phyloP scores from a whole-genome alignment of 2,888 invertebrate species.

The Gymnocheta viridis region DNA sequence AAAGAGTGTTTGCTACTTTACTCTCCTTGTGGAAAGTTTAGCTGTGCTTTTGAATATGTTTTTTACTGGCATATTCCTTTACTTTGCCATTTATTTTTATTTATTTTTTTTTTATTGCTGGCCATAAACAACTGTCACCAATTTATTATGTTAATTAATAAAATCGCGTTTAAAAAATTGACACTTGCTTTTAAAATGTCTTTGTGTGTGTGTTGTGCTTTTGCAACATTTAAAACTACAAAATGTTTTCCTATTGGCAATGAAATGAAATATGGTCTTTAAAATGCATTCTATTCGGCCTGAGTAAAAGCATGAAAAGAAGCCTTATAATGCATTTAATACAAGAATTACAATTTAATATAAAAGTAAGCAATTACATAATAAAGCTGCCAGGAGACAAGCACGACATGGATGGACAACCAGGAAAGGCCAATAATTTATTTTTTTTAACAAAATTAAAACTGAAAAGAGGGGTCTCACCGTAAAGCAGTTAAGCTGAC shows the following conservation, averaged over 20 bases:
- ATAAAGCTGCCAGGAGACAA: neutral
- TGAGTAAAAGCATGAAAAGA: conserved; percentile 2
- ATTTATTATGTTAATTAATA: conserved; percentile 2
- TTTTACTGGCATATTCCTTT: neutral
- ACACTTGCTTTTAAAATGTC: neutral
- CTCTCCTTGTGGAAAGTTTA: neutral
- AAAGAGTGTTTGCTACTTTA: neutral
- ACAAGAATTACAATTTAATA: conserved; percentile 20
- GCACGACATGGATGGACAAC: neutral
- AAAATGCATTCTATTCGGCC: neutral
- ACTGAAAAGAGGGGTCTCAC: neutral
- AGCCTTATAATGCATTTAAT: conserved; percentile 40
- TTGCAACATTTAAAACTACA: neutral
- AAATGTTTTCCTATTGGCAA: neutral
- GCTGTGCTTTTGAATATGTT: neutral
- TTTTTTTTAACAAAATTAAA: conserved; percentile 20
- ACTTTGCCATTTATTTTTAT: neutral
- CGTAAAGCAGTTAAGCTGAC: neutral
- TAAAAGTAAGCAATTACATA: conserved; percentile 17
- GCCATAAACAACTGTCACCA: neutral
- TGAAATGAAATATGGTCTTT: conserved; percentile 6
- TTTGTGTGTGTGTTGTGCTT: neutral
- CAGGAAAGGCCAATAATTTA: neutral
- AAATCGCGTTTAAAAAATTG: neutral
- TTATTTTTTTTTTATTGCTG: neutral